Base-by-base conservation (phyloP, 2,113 vertebrate species). In the Falco punctatus region DNA sequence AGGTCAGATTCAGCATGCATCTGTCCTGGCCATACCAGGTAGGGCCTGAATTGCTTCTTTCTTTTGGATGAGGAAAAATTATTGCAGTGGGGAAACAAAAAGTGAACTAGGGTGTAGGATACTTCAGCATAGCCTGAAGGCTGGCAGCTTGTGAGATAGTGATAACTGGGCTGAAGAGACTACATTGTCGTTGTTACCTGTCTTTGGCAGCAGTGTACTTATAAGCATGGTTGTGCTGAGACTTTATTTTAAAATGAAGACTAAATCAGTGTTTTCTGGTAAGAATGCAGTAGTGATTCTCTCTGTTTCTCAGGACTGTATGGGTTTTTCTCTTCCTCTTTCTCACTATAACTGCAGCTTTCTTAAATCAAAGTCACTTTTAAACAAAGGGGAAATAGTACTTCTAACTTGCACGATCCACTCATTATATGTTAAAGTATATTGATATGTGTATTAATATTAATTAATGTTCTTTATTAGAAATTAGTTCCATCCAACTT, bases 71-170 rank as follows among this genome's bases (percentile, higher is more conserved):
- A 57, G 61, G n/a, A 74, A 19, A 61, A 75, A 30, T 10, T 0
- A 24, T 28, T 71, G 81, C 24, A 62, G 19, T 51, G 38, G 42
- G 46, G 46, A 87, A 78, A 38, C 23, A 28, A 28, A 21, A 72
- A 70, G 11, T 72, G 35, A 91, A 55, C 44, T 14, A 19, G 4
- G 20, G 9, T 55, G 30, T 18, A 59, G 35, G 35, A 62, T 81
- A 13, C 54, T 78, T 13, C 57, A 38, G 62, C n/a, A 3, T 14
- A 28, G 33, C 48, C 26, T 66, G 44, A 23, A 70, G 32, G 8
- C 12, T 74, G 81, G 42, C 65, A 73, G 4, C 46, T 65, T 24
- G 48, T 0, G 0, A 65, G 30, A 52, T 3, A 23, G n/a, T 10
- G 22, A 6, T 65, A 23, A 19, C 8, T 40, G 59, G 33, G 32